phyloP scores from a whole-genome alignment of 2,888 invertebrate genomes.

The Ophion obscuratus region DNA sequence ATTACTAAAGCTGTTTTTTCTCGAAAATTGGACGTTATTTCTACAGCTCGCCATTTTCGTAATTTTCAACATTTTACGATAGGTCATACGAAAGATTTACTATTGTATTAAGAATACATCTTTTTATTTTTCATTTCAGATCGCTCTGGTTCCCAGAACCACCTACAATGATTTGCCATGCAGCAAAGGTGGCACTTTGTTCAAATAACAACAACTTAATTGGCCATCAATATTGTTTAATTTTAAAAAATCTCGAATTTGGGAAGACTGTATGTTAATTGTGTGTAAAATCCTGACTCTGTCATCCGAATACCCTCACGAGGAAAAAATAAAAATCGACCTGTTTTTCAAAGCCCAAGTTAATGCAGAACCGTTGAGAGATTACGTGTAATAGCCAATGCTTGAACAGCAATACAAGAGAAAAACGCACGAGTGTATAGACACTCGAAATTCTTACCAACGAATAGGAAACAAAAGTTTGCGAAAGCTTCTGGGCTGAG shows the following conservation, averaged over 20 bases:
- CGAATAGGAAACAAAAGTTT: constrained; percentile 31
- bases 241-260: neutral
- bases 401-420: constrained; percentile 2
- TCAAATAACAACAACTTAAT: neutral
- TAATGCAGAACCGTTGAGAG: neutral
- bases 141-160: neutral
- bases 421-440: constrained; percentile 2
- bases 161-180: neutral
- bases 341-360: neutral
- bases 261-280: neutral
- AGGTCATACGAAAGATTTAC: neutral
- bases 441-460: constrained; percentile 20
- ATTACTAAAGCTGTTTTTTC: neutral
- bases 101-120: too few relatives aligned
- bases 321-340: neutral
- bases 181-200: neutral
- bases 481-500: constrained; percentile 35
- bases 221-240: neutral
- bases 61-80: neutral
- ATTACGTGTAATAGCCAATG: neutral
- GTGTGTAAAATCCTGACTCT: neutral
- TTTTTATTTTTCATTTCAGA: too few relatives aligned
- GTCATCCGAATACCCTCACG: neutral
- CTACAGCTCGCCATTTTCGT: neutral
- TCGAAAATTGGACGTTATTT: neutral